phyloP scores from a whole-genome alignment of 2,797 vertebrate species.

The Alfaro cultratus region DNA sequence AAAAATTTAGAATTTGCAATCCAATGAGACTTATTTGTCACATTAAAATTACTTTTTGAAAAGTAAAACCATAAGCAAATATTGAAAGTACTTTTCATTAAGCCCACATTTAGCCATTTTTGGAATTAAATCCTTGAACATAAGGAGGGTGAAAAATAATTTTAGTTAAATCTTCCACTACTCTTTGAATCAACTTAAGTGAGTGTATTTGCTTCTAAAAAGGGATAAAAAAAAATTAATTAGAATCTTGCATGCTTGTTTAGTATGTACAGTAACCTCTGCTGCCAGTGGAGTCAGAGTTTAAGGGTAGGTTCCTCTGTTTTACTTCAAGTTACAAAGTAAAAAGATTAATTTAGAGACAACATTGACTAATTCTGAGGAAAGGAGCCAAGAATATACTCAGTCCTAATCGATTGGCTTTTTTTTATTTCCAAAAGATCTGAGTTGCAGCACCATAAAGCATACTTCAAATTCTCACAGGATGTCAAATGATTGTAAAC shows the following conservation, averaged over 20 bases:
- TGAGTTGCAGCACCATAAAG: constrained; percentile 41
- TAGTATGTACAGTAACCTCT: neutral
- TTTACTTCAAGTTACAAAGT: neutral
- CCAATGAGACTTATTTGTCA: neutral
- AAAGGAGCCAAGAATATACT: neutral
- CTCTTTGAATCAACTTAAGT: neutral
- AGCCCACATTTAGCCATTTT: neutral
- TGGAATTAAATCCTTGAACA: neutral
- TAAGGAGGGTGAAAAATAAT: neutral
- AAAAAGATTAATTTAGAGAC: neutral
- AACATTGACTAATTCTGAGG: neutral
- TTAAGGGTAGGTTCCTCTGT: neutral
- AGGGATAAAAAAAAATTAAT: neutral
- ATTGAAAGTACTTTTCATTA: neutral
- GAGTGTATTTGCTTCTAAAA: neutral
- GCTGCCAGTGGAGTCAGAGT: neutral
- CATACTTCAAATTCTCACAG: constrained; percentile 36
- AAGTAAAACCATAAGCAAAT: neutral
- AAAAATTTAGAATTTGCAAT: neutral
- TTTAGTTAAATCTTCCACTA: neutral
- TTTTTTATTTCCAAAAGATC: constrained; percentile 23
- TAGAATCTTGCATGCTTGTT: neutral
- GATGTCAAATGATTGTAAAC: constrained; percentile 58
- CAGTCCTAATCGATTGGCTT: neutral
- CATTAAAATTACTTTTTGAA: neutral